Evolutionary conservation across 2,113 vertebrate genomes (phyloP).

Genomic region (Embiotoca jacksoni): DNA sequence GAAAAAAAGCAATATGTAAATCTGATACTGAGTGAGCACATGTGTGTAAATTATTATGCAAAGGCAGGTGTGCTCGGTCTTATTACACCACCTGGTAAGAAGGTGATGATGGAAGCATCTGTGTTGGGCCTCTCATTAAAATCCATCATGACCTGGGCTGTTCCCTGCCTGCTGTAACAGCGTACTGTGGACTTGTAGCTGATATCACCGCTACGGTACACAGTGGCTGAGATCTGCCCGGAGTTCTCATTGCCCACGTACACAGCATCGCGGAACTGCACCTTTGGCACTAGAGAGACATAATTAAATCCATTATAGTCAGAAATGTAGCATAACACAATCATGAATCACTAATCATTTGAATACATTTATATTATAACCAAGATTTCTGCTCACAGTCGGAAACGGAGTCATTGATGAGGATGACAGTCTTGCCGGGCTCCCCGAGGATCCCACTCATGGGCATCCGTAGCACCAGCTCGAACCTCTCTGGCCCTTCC

Average conservation of each 20-base stretch:
- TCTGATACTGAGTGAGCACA: not conserved
- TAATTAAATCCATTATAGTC: constrained; percentile 17
- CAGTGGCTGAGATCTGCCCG: constrained; percentile 83
- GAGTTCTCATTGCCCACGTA: constrained; percentile 88
- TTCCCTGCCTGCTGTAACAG: constrained; percentile 94
- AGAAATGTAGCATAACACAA: not conserved
- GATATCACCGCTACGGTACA: constrained; percentile 91
- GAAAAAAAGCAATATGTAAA: not conserved
- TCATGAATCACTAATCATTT: not conserved
- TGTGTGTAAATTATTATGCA: not conserved
- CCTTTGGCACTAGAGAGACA: constrained; percentile 88
- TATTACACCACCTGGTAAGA: constrained; percentile 88
- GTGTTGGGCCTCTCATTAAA: constrained; percentile 95
- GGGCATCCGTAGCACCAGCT: constrained; percentile 93
- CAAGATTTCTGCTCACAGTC: constrained; percentile 87
- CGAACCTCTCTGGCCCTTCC: constrained; percentile 93
- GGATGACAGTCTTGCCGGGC: constrained; percentile 87
- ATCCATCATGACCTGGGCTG: constrained; percentile 96
- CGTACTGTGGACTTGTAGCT: constrained; percentile 89
- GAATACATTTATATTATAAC: not conserved
- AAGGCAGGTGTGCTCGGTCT: not conserved
- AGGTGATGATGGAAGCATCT: constrained; percentile 89
- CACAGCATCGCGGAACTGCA: constrained; percentile 90
- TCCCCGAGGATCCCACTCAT: constrained; percentile 91
- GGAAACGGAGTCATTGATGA: constrained; percentile 92